Conservation (phyloP, 1,140 invertebrate species). For the Pteromalus puparum region DNA sequence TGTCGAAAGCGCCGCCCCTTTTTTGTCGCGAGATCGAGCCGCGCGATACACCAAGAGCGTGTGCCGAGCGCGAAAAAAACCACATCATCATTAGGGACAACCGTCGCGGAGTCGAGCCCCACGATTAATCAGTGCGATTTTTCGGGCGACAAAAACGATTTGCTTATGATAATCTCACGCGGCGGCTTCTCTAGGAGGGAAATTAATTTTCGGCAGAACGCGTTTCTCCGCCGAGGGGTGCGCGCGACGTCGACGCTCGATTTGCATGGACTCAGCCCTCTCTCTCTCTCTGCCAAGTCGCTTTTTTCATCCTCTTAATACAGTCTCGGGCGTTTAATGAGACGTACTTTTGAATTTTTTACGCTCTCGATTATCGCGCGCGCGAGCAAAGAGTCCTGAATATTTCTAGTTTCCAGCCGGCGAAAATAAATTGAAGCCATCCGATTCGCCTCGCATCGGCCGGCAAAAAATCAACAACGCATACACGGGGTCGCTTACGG, state of each 20-base stretch:
- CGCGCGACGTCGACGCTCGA: background rate
- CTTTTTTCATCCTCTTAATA: background rate
- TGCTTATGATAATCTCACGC: slow-evolving; percentile 41
- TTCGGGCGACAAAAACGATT: slow-evolving; percentile 22
- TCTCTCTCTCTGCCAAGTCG: background rate
- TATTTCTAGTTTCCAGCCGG: background rate
- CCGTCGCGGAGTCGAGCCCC: background rate
- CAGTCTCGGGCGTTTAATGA: background rate
- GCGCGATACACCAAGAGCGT: background rate
- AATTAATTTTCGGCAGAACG: slow-evolving; percentile 18
- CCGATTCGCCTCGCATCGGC: slow-evolving; percentile 14
- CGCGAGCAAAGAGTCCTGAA: background rate
- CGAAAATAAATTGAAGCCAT: background rate
- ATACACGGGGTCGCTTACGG: background rate
- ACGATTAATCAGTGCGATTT: slow-evolving; percentile 34
- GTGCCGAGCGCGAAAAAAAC: background rate
- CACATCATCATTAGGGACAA: background rate
- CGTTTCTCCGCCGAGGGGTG: background rate
- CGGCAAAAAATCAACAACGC: background rate
- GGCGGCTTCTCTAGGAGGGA: background rate
- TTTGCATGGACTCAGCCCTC: background rate
- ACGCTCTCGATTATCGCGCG: background rate
- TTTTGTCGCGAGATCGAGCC: background rate
- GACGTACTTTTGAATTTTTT: background rate
- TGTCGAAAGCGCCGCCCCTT: background rate